These are phyloP conservation scores for Platyura marginata DNA, from an alignment of 1,140 invertebrate genomes.

Conservation along the genomic window DNA sequence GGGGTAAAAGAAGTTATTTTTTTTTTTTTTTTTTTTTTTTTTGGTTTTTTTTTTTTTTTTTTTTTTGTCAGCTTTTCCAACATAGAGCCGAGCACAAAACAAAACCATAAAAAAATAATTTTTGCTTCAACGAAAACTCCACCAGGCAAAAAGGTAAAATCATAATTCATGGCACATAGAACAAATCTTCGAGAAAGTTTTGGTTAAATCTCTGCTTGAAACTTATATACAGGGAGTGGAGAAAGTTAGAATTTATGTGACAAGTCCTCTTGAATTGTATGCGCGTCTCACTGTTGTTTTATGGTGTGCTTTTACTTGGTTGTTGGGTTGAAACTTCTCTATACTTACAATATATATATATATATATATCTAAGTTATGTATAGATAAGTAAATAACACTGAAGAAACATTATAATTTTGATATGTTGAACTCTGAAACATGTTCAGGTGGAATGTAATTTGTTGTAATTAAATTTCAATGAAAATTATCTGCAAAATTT, in stretches of 20 bases:
- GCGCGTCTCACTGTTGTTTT: neutral
- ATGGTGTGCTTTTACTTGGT: neutral
- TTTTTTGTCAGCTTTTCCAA: too few relatives aligned
- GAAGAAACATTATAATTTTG: neutral
- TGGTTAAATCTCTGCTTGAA: neutral
- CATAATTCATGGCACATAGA: neutral
- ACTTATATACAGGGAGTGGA: neutral
- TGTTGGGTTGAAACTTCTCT: neutral
- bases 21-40: too few relatives aligned
- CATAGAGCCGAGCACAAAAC: too few relatives aligned
- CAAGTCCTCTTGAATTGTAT: neutral
- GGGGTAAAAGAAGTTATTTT: too few relatives aligned
- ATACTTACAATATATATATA: neutral
- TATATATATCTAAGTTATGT: neutral
- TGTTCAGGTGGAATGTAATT: neutral
- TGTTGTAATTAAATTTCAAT: neutral
- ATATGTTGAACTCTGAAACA: neutral
- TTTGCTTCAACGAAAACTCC: too few relatives aligned
- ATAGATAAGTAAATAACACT: neutral
- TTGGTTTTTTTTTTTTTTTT: too few relatives aligned
- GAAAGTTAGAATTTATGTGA: neutral
- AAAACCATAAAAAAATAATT: too few relatives aligned
- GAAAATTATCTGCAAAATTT: too few relatives aligned
- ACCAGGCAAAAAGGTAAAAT: neutral
- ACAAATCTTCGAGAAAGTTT: neutral